Base-by-base conservation (phyloP, 2,888 invertebrate species). In the Bedellia somnulentella region DNA sequence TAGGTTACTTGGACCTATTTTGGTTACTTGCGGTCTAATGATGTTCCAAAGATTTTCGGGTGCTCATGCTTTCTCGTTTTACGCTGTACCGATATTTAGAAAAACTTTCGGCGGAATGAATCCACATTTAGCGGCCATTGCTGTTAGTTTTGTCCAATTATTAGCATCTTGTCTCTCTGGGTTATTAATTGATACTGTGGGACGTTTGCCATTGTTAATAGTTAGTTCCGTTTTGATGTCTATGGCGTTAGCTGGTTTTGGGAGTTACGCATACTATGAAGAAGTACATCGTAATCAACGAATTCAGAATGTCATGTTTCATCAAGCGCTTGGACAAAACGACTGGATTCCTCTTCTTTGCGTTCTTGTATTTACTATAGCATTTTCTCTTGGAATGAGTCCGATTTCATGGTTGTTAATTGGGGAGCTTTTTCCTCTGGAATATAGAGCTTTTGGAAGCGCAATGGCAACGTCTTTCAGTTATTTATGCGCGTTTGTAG, bases 361-460 rank as follows among this genome's bases (percentile, higher is more conserved):
- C 61, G 87, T 89, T 2, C 71, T 91, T 37, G 85, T 90, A 16
- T 91, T 90, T 57, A 89, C 90, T 2, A 85, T 89, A 35, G 90
- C 90, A 24, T 90, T 90, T 52, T 88, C 89, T n/a, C 64, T 91
- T 43, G 91, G 91, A 30, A 89, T 91, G 67, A 90, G 89, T 54
- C 91, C 92, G 15, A 90, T 92, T 50, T 90, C 91, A 16, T 90
- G 90, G 87, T 64, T 92, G 37, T 71, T 91, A 47, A 86, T 89
- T 45, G 89, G 88, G 33, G 90, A 90, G 57, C 64, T 92, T 32
- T 90, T 93, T 63, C 87, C 93, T 28, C 57, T 89, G 35, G 88
- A 90, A 56, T 89, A 83, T 57, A 78, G 89, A 50, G 91, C 92
- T n/a, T 80, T 90, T 39, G 93, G 93, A 1, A 88, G 89, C 36